phyloP scores from a whole-genome alignment of 2,888 invertebrate genomes.

The Thymelicus lineola region DNA sequence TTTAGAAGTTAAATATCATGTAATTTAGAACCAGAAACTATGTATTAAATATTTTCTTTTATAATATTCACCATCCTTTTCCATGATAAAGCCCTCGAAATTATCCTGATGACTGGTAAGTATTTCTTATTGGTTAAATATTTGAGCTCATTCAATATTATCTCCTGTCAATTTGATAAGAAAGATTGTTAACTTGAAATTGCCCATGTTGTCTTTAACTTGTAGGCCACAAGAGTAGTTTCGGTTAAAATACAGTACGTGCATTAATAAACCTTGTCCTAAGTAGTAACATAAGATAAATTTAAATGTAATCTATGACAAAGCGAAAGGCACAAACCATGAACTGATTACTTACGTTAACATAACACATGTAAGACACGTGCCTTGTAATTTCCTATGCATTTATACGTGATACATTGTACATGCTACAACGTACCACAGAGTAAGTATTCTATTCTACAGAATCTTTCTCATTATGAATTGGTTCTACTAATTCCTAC shows the following conservation, averaged over 20 bases:
- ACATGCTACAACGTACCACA: conserved; percentile 6
- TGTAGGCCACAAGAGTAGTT: background rate
- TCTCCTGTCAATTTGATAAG: too few species aligned
- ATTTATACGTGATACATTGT: conserved; percentile 26
- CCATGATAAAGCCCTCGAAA: too few species aligned
- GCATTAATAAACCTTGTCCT: conserved; percentile 2
- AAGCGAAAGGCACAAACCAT: conserved; percentile 37
- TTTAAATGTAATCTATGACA: conserved; percentile 11
- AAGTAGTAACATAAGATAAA: background rate
- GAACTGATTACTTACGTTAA: conserved; percentile 34
- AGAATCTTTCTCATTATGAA: background rate
- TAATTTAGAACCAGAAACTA: too few species aligned
- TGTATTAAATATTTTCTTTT: too few species aligned
- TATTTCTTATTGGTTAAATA: too few species aligned
- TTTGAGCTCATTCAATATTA: too few species aligned
- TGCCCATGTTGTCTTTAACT: too few species aligned
- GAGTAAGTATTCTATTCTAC: background rate
- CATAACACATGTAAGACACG: conserved; percentile 35
- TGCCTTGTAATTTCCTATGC: conserved; percentile 18
- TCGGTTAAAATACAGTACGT: background rate
- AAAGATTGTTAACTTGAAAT: too few species aligned
- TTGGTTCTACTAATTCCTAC: background rate
- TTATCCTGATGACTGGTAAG: too few species aligned
- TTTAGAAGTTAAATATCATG: too few species aligned
- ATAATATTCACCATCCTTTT: too few species aligned